A percentile compares a stretch with the other conserved stretches of the same genome.
These are phyloP conservation scores for Drosophila emarginata DNA, from an alignment of 2,888 invertebrate genomes.

Conservation along the genomic window DNA sequence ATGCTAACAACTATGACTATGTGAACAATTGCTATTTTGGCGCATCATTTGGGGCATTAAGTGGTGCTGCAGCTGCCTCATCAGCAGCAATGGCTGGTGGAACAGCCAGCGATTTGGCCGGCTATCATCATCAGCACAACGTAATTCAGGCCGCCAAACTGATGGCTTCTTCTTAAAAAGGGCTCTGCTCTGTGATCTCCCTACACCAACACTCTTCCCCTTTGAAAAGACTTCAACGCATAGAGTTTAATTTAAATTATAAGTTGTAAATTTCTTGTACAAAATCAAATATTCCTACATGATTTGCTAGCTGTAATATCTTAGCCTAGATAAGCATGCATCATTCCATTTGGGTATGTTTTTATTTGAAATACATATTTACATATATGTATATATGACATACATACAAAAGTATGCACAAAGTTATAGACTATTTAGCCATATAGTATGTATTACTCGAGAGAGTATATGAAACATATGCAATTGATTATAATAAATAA, in stretches of 20 bases:
- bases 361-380: background rate
- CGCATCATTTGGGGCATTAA: conserved; percentile 80
- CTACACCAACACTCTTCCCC: conserved; percentile 17
- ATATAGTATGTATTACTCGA: background rate
- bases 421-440: background rate
- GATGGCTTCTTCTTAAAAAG: conserved; percentile 88
- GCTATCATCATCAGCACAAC: conserved; percentile 93
- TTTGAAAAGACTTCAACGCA: conserved; percentile 70
- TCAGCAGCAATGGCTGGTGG: conserved; percentile 72
- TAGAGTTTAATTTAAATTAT: conserved; percentile 38
- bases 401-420: background rate
- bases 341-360: background rate
- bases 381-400: no score
- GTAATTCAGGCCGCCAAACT: conserved; percentile 92
- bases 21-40: conserved; percentile 83
- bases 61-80: conserved; percentile 77
- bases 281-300: background rate
- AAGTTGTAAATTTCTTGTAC: conserved; percentile 1
- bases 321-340: background rate
- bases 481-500: background rate
- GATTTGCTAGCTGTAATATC: background rate
- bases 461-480: background rate
- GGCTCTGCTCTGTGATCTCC: conserved; percentile 59
- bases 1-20: conserved; percentile 82
- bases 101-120: conserved; percentile 85